These are phyloP conservation scores for Chelonoidis abingdonii DNA, from an alignment of 2,113 vertebrate species.

Conservation along the genomic window DNA sequence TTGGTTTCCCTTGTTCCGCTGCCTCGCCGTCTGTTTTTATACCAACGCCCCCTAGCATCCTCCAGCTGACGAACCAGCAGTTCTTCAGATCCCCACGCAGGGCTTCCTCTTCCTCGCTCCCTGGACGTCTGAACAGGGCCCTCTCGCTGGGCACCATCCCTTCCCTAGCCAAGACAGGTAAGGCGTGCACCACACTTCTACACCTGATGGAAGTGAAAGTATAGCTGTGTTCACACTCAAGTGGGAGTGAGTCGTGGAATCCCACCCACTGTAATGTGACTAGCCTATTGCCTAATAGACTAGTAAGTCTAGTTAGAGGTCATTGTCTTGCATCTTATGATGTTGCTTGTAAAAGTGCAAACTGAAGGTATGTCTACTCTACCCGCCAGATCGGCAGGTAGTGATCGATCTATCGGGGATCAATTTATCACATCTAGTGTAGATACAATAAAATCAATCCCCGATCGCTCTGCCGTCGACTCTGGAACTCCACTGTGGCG, in stretches of 20 bases:
- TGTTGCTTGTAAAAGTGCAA: background rate
- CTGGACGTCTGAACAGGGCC: slow-evolving; percentile 90
- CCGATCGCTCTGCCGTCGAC: too few species aligned
- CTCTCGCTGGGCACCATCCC: slow-evolving; percentile 94
- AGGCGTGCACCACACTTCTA: background rate
- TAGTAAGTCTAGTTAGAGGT: background rate
- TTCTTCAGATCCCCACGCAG: slow-evolving; percentile 82
- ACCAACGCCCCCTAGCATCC: slow-evolving; percentile 87
- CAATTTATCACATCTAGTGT: too few species aligned
- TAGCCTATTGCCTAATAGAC: background rate
- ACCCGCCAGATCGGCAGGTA: too few species aligned
- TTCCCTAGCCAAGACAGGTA: slow-evolving; percentile 89
- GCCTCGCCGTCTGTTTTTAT: slow-evolving; percentile 77
- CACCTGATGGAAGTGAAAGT: rapidly evolving
- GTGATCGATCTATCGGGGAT: too few species aligned
- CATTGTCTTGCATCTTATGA: background rate
- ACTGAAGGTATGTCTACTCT: too few species aligned
- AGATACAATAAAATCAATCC: too few species aligned
- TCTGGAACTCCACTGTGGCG: too few species aligned
- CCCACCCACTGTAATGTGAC: background rate
- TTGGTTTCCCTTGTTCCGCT: slow-evolving; percentile 54
- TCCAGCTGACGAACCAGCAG: slow-evolving; percentile 85
- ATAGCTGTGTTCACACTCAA: rapidly evolving
- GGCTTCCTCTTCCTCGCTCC: slow-evolving; percentile 88
- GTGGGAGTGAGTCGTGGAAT: rapidly evolving